Conservation (phyloP, 2,113 vertebrate species). For the Hypocryptadius cinnamomeus region DNA sequence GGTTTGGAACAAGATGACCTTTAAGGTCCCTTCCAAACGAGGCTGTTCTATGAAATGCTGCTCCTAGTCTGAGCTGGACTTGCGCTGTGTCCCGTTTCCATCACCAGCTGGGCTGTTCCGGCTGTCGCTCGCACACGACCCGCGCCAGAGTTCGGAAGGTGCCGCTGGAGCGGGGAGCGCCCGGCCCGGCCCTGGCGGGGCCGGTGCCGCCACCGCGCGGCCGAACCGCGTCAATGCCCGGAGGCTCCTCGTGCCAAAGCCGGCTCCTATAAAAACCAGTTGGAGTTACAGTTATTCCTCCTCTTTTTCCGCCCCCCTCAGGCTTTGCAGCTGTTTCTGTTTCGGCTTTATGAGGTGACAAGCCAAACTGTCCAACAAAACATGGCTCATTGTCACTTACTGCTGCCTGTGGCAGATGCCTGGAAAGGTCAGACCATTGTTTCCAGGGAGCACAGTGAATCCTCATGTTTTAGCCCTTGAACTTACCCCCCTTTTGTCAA, state of each 20-base stretch:
- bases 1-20: not conserved
- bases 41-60: not conserved
- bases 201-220: conserved; percentile 47
- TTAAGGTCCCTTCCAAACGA: not conserved
- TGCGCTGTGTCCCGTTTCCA: not conserved
- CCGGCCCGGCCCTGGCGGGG: not conserved
- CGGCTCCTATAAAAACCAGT: not conserved
- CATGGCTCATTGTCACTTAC: not conserved
- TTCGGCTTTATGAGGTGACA: not conserved
- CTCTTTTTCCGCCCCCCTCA: not conserved
- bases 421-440: not conserved
- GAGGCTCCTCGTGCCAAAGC: not conserved
- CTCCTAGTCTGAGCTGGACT: not conserved
- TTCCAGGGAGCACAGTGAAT: not conserved
- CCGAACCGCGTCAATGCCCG: not conserved
- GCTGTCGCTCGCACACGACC: no score
- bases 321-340: not conserved
- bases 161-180: not conserved
- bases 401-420: not conserved
- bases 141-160: not conserved
- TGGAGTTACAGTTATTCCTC: not conserved
- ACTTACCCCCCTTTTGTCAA: not conserved
- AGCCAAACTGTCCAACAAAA: not conserved
- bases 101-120: not conserved
- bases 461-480: not conserved